Conservation (phyloP, 2,113 vertebrate species). For the Poeciliopsis retropinna region DNA sequence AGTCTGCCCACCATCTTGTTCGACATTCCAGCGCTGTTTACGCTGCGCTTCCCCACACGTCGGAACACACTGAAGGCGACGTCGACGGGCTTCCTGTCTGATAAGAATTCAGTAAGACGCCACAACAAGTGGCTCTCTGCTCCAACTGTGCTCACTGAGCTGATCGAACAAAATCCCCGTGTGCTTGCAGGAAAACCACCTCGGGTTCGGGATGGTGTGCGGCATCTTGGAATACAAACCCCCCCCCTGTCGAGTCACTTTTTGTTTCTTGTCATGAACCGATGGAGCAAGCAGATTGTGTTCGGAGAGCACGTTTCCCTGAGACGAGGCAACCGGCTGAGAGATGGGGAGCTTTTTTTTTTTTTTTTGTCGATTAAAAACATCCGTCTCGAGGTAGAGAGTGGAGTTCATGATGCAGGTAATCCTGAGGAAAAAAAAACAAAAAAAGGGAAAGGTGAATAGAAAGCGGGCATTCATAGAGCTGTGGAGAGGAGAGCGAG, state of each 20-base stretch:
- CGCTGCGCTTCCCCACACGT: neutral
- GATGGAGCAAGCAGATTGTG: neutral
- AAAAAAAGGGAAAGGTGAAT: conserved; percentile 18
- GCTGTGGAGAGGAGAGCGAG: conserved; percentile 12
- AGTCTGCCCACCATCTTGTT: neutral
- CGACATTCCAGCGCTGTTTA: neutral
- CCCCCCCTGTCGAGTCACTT: neutral
- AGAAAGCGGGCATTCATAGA: conserved; percentile 10
- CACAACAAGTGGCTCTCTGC: conserved; percentile 1
- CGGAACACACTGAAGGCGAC: neutral
- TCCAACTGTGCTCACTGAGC: neutral
- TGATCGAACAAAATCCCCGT: neutral
- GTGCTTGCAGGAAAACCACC: neutral
- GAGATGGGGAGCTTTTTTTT: conserved; percentile 11
- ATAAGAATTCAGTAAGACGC: conserved; percentile 7
- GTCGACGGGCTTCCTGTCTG: conserved; percentile 1
- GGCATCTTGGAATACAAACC: neutral
- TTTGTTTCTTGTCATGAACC: neutral
- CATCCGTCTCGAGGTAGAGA: conserved; percentile 20
- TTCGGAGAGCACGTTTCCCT: neutral
- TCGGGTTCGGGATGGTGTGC: neutral
- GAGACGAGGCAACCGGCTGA: conserved; percentile 30
- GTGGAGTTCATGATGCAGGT: conserved; percentile 1
- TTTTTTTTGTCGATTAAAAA: conserved; percentile 16
- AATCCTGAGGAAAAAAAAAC: conserved; percentile 18